Conservation (phyloP, 1,140 invertebrate species). For the Ruditapes philippinarum region DNA sequence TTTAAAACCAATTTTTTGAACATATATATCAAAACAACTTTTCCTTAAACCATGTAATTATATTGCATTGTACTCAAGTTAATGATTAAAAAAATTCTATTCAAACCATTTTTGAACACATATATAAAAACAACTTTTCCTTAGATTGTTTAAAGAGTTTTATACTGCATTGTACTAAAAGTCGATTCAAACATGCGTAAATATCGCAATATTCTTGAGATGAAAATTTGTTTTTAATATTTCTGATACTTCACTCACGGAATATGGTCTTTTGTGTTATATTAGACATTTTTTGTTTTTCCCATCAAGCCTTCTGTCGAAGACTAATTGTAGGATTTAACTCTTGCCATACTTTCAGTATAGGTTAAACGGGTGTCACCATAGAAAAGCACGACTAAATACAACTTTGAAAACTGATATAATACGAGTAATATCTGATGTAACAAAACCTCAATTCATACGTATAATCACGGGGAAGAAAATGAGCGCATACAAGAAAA, state of each 20-base stretch:
- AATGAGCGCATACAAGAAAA: not conserved
- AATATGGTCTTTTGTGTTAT: not conserved
- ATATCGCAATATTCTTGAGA: not conserved
- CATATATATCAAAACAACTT: not conserved
- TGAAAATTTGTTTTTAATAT: not conserved
- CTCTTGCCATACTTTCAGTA: not conserved
- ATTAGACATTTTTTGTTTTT: not conserved
- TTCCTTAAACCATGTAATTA: no score
- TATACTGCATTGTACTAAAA: no score
- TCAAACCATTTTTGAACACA: no score
- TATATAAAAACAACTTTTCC: no score
- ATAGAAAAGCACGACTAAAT: not conserved
- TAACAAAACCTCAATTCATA: not conserved
- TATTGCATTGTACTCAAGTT: no score
- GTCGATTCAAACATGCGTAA: not conserved
- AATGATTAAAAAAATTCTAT: no score
- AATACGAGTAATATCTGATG: not conserved
- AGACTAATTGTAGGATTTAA: not conserved
- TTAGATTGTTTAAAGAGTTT: no score
- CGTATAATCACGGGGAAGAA: not conserved
- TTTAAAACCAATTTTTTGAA: not conserved
- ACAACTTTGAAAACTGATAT: not conserved
- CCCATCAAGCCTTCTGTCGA: not conserved
- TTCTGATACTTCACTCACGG: not conserved
- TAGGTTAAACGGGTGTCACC: conserved; percentile 16